Evolutionary conservation across 2,797 vertebrate genomes (phyloP).

Genomic region (Sibirionetta formosa): DNA sequence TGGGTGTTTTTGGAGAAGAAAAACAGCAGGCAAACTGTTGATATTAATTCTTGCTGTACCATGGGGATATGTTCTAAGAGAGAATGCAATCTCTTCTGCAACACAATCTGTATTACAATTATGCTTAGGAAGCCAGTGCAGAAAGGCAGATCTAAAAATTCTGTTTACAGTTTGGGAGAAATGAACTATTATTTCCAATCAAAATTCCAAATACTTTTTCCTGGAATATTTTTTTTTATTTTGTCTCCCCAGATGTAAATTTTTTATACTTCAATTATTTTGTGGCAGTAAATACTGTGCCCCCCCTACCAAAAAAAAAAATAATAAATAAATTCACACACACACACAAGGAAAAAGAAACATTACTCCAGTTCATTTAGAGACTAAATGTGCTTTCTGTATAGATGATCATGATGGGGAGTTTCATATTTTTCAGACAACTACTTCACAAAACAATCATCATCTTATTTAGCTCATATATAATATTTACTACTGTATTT

Average conservation of each 20-base stretch:
- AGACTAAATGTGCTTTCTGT: neutral
- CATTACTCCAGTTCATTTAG: neutral
- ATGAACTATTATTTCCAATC: neutral
- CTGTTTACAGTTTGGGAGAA: neutral
- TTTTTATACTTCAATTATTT: neutral
- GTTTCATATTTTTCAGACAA: constrained; percentile 5
- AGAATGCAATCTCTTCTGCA: neutral
- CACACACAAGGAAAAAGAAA: no score
- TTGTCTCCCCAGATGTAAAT: neutral
- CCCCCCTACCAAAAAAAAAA: no score
- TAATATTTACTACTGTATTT: constrained; percentile 48
- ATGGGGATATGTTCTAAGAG: neutral
- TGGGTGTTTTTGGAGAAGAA: neutral
- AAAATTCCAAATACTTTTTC: neutral
- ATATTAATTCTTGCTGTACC: neutral
- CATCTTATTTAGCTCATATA: constrained; percentile 40
- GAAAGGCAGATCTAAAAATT: neutral
- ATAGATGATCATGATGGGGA: neutral
- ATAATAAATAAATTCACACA: no score
- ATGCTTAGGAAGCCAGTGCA: neutral
- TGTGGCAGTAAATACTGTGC: neutral
- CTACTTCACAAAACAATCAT: constrained; percentile 37
- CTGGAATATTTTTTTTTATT: neutral
- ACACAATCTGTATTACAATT: neutral
- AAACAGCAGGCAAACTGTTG: neutral